A percentile compares a stretch with the other conserved stretches of the same genome.
These are phyloP conservation scores for Agriopis marginaria DNA, from an alignment of 2,888 invertebrate genomes.

Conservation along the genomic window DNA sequence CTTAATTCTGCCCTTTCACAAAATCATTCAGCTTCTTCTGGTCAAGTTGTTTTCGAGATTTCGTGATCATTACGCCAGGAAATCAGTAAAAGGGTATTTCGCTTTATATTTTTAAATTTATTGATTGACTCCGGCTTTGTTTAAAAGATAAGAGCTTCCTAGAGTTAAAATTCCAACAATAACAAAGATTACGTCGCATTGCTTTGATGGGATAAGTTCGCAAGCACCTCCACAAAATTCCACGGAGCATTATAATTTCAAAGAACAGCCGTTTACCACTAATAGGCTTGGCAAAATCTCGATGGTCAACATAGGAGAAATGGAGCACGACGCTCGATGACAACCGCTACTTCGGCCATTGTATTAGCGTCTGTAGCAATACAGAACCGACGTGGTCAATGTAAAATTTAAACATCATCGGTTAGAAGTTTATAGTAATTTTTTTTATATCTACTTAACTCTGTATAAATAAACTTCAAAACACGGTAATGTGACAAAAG, in stretches of 20 bases:
- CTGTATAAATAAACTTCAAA: no score
- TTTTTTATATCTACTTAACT: no score
- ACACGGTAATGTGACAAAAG: no score
- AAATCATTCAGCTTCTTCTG: no score
- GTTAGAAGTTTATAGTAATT: background rate
- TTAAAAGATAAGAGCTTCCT: background rate
- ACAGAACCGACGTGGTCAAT: slow-evolving; percentile 21
- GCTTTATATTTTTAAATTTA: no score
- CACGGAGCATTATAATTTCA: slow-evolving; percentile 11
- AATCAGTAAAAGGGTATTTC: no score
- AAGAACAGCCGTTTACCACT: slow-evolving; percentile 34
- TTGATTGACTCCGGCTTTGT: background rate
- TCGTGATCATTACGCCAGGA: no score
- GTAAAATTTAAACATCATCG: no score
- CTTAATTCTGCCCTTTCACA: no score
- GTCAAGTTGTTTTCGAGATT: no score
- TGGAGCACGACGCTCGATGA: slow-evolving; percentile 59
- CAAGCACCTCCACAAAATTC: background rate
- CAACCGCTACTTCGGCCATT: slow-evolving; percentile 58
- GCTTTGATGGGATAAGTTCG: background rate
- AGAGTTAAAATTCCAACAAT: background rate
- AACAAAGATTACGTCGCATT: background rate
- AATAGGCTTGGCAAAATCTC: slow-evolving; percentile 41
- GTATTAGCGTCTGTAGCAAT: slow-evolving; percentile 46
- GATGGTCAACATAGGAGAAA: slow-evolving; percentile 51